Base-by-base conservation (phyloP, 1,140 invertebrate species). In the Liolophura sinensis region DNA sequence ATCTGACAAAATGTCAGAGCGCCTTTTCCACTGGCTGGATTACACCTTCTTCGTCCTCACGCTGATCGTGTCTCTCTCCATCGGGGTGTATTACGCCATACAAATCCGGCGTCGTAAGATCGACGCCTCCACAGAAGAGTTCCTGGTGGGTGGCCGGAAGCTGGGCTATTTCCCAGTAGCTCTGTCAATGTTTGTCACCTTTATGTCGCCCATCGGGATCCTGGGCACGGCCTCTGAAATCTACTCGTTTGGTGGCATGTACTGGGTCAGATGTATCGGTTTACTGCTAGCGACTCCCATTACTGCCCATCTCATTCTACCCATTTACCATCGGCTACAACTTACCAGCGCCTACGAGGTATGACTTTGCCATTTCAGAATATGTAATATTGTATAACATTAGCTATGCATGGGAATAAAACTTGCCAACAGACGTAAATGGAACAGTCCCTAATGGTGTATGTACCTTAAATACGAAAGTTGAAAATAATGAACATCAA, bases 171-270 rank as follows among this genome's bases (percentile, higher is more conserved):
- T 94, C 1, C 78, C 78, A 1, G 74, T 78, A 16, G 64, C 78
- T 0, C 60, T 81, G 49, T 79, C 77, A 27, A 56, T 79, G 60
- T 64, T 80, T 25, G 73, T 79, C 83, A 94, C 92, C 40, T 96
- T 96, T 76, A 95, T 97, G 92, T 96, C 94, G 1, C 93, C 94
- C 14, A 90, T 96, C 16, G 93, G 93, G 0, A 83, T 97, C 14
- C 83, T 97, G 24, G 95, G 95, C 11, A 73, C 70, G 15, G 70
- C 77, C 0, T 62, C 65, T 12, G 78, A 80, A 62, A 73, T 78
- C 51, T 80, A 80, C 64, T 52, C 58, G 14, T 71, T 59, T 20
- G 78, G 78, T 1, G 67, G 70, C 1, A 62, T 72, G 63, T 77
- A 77, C 46, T 67, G 67, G 59, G 51, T 72, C 40, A 65, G 61